These are phyloP conservation scores for Flexamia atlantica DNA, from an alignment of 2,888 invertebrate genomes.

Conservation along the genomic window DNA sequence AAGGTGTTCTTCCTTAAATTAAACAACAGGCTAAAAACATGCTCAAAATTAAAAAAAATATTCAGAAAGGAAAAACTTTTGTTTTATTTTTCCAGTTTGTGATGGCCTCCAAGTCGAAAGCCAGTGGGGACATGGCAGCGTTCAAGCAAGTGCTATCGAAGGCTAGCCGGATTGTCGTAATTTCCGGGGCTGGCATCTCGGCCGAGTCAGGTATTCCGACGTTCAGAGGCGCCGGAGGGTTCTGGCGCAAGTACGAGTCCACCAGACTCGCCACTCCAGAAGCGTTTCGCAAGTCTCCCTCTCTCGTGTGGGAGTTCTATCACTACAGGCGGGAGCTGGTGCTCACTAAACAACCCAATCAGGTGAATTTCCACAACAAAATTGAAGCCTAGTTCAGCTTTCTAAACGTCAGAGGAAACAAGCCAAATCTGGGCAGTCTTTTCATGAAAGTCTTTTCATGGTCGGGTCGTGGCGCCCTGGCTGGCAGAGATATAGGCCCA, in stretches of 20 bases:
- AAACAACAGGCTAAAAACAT: no score
- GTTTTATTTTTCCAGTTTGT: constrained; percentile 16
- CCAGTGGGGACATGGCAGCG: constrained; percentile 72
- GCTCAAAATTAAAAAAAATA: no score
- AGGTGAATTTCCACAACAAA: constrained; percentile 75
- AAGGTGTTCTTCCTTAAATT: no score
- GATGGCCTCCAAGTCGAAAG: background rate
- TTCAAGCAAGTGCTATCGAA: constrained; percentile 77
- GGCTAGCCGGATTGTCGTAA: constrained; percentile 82
- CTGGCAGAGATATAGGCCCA: no score
- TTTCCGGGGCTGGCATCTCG: constrained; percentile 89
- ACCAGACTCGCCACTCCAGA: constrained; percentile 82
- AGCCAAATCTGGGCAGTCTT: no score
- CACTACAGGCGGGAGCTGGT: constrained; percentile 90
- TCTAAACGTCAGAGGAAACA: no score
- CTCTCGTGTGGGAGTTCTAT: constrained; percentile 94
- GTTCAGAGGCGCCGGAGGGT: constrained; percentile 89
- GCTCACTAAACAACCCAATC: constrained; percentile 83
- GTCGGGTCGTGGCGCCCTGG: no score
- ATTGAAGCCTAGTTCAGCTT: no score
- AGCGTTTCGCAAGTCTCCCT: constrained; percentile 85
- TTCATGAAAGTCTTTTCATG: no score
- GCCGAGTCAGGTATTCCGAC: constrained; percentile 93
- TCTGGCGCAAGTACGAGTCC: constrained; percentile 88
- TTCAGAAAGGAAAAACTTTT: no score